Evolutionary conservation across 2,113 vertebrate species (phyloP).

Genomic region (Zosterops japonicus): DNA sequence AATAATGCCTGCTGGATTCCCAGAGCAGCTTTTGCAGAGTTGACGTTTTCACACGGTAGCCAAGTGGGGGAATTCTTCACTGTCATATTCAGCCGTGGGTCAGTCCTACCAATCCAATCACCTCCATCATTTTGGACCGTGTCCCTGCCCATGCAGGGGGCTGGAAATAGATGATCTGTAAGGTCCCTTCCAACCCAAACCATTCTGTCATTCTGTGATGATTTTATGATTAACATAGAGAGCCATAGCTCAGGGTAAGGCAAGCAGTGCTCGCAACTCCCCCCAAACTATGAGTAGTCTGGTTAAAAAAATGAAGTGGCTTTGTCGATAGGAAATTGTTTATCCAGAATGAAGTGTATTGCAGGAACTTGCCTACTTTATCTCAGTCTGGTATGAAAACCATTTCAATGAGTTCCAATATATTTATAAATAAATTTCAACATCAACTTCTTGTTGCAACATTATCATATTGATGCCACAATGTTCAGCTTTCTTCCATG

Average conservation of each 20-base stretch:
- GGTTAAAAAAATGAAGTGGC: background rate
- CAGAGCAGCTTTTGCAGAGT: background rate
- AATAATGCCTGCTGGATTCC: background rate
- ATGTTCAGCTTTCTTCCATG: background rate
- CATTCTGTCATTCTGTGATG: background rate
- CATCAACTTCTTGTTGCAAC: background rate
- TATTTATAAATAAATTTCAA: background rate
- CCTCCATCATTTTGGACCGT: background rate
- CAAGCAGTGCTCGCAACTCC: background rate
- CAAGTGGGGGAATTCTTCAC: accelerated
- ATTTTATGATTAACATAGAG: background rate
- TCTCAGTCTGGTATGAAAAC: background rate
- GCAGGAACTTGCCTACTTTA: background rate
- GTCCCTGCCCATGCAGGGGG: background rate
- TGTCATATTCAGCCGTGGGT: accelerated
- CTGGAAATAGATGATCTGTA: background rate
- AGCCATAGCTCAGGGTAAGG: background rate
- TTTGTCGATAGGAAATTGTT: background rate
- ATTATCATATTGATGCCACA: background rate
- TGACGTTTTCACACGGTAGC: background rate
- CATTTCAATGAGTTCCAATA: background rate
- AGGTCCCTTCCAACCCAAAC: background rate
- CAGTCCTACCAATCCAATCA: background rate
- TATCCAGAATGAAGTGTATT: background rate
- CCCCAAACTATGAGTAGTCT: accelerated